Evolutionary conservation across 1,140 invertebrate genomes (phyloP), one percentile per base, ranked within the genome.

Genomic region (silkworm (Bombyx mori)): DNA sequence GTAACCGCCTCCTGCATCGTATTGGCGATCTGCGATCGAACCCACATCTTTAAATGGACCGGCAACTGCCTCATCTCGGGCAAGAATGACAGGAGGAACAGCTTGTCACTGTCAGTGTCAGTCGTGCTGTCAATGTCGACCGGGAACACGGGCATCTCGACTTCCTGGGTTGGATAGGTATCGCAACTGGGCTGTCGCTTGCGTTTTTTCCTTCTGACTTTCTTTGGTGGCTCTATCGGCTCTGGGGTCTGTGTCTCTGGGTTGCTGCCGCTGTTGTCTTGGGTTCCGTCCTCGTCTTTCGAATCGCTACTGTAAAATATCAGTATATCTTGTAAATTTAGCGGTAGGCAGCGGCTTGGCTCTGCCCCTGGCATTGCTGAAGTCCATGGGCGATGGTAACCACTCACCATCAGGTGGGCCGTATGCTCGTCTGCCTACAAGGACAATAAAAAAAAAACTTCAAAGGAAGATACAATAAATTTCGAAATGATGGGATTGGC

Each of bases 11-110:
- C 79, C 56, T 87, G 82, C 82, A 87, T 85, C 0, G 79, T 60
- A 50, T 73, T 82, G 0, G 84, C 84, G 43, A 87, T 79, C 66
- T 82, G 78, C 0, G 79, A 75, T 5, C 83, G 56, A 45, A 74
- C 80, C 83, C 83, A 86, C 83, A 86, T 86, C 63, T 85, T 85
- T 22, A 85, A 73, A 53, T 85, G 73, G 0, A 75, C 54, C 0
- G 83, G 82, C 45, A 87, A 54, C 54, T 79, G 77, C 54, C 71
- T 73, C 75, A 87, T 79, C 62, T 87, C 83, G 4, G 82, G 80
- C 12, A 81, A 44, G 43, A 85, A 85, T 0, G 83, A 86, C n/a
- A 85, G 54, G 0, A 86, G 62, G 48, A 86, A 86, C 42, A 83
- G 43, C 26, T 62, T 75, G 26, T 86, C 83, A 51, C 77, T 79